A percentile compares a stretch with the other conserved stretches of the same genome.
Evolutionary conservation across 2,113 vertebrate species (phyloP).

Genomic region (Nannobrachium achirus): DNA sequence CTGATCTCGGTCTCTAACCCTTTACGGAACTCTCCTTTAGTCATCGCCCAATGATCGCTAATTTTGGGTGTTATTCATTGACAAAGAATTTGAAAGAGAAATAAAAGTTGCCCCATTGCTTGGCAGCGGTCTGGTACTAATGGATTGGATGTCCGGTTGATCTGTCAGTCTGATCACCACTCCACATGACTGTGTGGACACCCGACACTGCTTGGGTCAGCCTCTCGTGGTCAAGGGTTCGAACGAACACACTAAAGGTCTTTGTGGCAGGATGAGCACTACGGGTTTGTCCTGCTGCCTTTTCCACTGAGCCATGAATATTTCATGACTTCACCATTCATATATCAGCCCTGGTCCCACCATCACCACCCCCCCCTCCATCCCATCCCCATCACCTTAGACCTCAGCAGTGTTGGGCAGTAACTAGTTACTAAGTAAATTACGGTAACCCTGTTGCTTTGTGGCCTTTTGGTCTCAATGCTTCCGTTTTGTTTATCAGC

Average conservation of each 20-base stretch:
- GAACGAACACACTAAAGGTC: conserved; percentile 67
- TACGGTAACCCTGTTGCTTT: neutral
- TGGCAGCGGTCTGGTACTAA: too few species aligned
- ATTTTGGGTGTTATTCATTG: too few species aligned
- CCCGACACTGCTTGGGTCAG: conserved; percentile 49
- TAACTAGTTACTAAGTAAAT: too few species aligned
- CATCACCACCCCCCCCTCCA: neutral
- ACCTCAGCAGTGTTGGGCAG: too few species aligned
- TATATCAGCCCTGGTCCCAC: conserved; percentile 1
- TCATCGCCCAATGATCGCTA: neutral
- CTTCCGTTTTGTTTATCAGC: conserved; percentile 20
- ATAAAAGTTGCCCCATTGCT: too few species aligned
- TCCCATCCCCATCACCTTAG: neutral
- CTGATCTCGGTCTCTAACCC: too few species aligned
- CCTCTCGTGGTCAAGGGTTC: conserved; percentile 23
- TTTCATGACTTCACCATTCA: conserved; percentile 62
- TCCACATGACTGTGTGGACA: conserved; percentile 36
- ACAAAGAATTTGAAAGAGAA: too few species aligned
- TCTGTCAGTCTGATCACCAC: too few species aligned
- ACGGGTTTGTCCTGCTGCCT: conserved; percentile 66
- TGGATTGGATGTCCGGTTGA: too few species aligned
- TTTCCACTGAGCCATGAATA: conserved; percentile 72
- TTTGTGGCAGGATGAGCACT: conserved; percentile 31
- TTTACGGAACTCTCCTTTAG: neutral
- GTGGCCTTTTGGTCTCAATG: neutral